These are phyloP conservation scores for Drosophila miranda DNA, from an alignment of 1,140 invertebrate species.

Conservation along the genomic window DNA sequence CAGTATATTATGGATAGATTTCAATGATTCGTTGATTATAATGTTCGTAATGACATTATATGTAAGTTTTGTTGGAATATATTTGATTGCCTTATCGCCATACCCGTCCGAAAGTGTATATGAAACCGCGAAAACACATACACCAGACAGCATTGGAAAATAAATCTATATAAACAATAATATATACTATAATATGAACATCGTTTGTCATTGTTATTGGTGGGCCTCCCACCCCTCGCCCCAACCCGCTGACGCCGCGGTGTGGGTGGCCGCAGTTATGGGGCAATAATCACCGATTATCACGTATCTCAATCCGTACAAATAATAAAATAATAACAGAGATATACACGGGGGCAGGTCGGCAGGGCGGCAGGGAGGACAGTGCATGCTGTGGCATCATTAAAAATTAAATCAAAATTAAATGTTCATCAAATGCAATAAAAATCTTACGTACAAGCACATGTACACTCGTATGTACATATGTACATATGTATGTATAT, in stretches of 20 bases:
- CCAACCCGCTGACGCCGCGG: too few relatives aligned
- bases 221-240: neutral
- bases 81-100: too few relatives aligned
- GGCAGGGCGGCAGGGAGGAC: neutral
- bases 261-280: constrained; percentile 69
- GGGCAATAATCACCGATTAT: constrained; percentile 61
- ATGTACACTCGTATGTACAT: too few relatives aligned
- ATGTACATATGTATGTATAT: neutral
- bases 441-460: constrained; percentile 31
- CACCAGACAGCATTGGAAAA: too few relatives aligned
- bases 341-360: too few relatives aligned
- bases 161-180: constrained; percentile 3
- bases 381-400: constrained; percentile 39
- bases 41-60: too few relatives aligned
- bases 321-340: constrained; percentile 9
- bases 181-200: constrained; percentile 10
- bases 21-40: too few relatives aligned
- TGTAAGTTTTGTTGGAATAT: too few relatives aligned
- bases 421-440: constrained; percentile 75
- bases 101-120: too few relatives aligned
- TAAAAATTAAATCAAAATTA: constrained; percentile 76
- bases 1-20: too few relatives aligned
- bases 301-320: constrained; percentile 46
- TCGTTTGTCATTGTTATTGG: constrained; percentile 41
- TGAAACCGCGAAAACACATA: too few relatives aligned